These are phyloP conservation scores for Drosophila littoralis DNA, from an alignment of 1,140 invertebrate species.

Conservation along the genomic window DNA sequence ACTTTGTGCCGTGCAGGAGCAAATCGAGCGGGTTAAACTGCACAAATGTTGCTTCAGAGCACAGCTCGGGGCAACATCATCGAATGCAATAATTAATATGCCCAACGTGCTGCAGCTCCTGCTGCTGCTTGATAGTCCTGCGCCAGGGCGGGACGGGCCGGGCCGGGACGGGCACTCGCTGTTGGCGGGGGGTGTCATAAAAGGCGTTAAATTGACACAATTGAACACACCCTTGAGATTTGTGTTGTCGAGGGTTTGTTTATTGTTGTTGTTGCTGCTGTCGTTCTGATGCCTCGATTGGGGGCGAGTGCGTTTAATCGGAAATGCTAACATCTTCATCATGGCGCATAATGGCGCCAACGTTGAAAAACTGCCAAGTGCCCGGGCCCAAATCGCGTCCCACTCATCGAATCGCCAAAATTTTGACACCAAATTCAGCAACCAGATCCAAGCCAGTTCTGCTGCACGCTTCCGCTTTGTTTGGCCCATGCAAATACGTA, in stretches of 20 bases:
- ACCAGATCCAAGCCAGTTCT: not conserved
- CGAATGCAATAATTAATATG: conserved; percentile 77
- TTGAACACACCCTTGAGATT: conserved; percentile 83
- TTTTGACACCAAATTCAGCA: too few species aligned
- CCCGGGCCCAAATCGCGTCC: conserved; percentile 41
- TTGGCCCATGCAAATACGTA: conserved; percentile 70
- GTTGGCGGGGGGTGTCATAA: conserved; percentile 55
- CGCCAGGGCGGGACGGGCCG: too few species aligned
- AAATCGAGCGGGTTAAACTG: conserved; percentile 69
- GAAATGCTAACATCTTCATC: conserved; percentile 79
- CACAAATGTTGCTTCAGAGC: conserved; percentile 2
- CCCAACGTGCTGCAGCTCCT: conserved; percentile 56
- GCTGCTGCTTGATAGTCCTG: not conserved
- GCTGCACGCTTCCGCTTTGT: conserved; percentile 16
- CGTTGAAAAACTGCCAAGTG: conserved; percentile 53
- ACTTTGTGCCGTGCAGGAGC: conserved; percentile 53
- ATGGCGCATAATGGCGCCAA: conserved; percentile 40
- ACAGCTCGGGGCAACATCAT: conserved; percentile 35
- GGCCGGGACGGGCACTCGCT: not conserved
- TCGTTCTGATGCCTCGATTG: conserved; percentile 1
- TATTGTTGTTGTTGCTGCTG: conserved; percentile 43
- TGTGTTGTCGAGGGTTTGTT: conserved; percentile 40
- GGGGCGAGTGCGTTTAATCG: conserved; percentile 68
- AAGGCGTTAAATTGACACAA: conserved; percentile 84
- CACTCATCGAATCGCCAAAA: too few species aligned